Conservation (phyloP, 2,888 invertebrate genomes). For the Drosophila tanythrix region DNA sequence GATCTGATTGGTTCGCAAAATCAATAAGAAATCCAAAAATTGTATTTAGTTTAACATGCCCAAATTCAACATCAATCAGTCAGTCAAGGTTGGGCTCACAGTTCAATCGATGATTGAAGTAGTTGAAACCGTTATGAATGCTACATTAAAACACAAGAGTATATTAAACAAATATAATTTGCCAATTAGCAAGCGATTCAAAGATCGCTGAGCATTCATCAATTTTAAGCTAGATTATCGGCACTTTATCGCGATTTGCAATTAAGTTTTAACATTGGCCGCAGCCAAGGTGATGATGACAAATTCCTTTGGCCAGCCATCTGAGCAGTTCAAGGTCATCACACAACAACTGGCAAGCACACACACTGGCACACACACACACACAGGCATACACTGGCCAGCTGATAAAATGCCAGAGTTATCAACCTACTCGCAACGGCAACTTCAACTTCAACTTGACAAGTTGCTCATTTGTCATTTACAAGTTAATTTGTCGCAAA, state of each 20-base stretch:
- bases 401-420: slow-evolving; percentile 70
- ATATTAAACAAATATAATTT: neutral
- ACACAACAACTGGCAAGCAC: slow-evolving; percentile 3
- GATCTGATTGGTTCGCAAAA: neutral
- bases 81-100: neutral
- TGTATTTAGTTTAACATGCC: neutral
- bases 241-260: slow-evolving; percentile 24
- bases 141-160: slow-evolving; percentile 1
- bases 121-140: slow-evolving; percentile 1
- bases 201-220: slow-evolving; percentile 11
- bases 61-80: neutral
- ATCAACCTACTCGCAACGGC: slow-evolving; percentile 48
- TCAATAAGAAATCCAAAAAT: neutral
- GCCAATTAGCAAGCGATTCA: slow-evolving; percentile 1
- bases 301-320: slow-evolving; percentile 13
- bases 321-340: slow-evolving; percentile 45
- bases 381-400: neutral
- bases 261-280: slow-evolving; percentile 41
- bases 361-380: neutral
- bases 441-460: slow-evolving; percentile 16
- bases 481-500: slow-evolving; percentile 73
- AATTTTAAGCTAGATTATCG: slow-evolving; percentile 19
- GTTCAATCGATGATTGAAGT: neutral
- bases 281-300: slow-evolving; percentile 43
- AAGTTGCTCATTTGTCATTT: slow-evolving; percentile 39